Evolutionary conservation across 2,888 invertebrate genomes (phyloP).

Genomic region (Eupelmus urozonus): DNA sequence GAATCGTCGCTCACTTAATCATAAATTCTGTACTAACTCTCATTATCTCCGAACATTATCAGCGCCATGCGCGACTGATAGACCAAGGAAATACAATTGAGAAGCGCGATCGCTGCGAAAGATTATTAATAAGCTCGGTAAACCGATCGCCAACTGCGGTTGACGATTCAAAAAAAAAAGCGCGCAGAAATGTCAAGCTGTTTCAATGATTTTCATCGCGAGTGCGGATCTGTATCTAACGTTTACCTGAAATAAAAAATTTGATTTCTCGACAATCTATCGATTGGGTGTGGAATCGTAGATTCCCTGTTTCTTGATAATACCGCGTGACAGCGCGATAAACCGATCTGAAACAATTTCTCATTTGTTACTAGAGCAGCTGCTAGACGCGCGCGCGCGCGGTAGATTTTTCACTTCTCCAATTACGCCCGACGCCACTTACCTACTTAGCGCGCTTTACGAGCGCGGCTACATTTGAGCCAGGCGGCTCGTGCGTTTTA

Average conservation of each 20-base stretch:
- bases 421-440: slow-evolving; percentile 53
- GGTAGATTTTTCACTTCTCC: slow-evolving; percentile 51
- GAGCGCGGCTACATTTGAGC: slow-evolving; percentile 10
- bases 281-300: no score
- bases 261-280: no score
- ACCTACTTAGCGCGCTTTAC: slow-evolving; percentile 46
- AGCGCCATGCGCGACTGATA: not conserved
- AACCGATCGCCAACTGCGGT: no score
- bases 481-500: slow-evolving; percentile 9
- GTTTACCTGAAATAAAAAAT: no score
- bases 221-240: no score
- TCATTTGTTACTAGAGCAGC: not conserved
- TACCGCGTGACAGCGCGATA: slow-evolving; percentile 1
- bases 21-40: slow-evolving; percentile 22
- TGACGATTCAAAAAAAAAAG: not conserved
- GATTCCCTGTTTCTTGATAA: not conserved
- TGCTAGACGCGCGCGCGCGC: slow-evolving; percentile 10
- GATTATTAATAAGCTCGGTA: no score
- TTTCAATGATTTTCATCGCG: no score
- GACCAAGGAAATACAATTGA: not conserved
- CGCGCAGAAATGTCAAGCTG: not conserved
- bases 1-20: slow-evolving; percentile 14
- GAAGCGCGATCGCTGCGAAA: not conserved
- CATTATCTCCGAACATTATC: slow-evolving; percentile 38
- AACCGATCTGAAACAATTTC: slow-evolving; percentile 27